These are phyloP conservation scores for Brachyalestes nurse DNA, from an alignment of 2,797 vertebrate genomes.

Conservation along the genomic window DNA sequence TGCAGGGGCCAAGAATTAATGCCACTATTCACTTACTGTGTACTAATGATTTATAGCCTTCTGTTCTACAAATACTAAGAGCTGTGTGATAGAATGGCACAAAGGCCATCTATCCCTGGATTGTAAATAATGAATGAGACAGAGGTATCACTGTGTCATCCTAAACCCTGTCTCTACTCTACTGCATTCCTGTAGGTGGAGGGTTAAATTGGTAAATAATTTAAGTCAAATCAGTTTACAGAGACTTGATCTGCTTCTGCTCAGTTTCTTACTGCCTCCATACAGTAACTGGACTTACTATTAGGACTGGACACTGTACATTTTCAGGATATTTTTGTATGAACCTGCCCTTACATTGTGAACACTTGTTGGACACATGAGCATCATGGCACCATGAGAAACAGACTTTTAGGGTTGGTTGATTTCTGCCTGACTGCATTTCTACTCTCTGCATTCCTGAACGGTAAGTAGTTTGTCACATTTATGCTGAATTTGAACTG, in stretches of 20 bases:
- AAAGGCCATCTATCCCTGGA: slow-evolving; percentile 23
- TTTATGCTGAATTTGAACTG: not conserved
- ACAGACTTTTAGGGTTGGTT: slow-evolving; percentile 71
- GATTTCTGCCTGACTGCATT: slow-evolving; percentile 65
- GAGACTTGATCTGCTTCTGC: slow-evolving; percentile 49
- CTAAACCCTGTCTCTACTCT: slow-evolving; percentile 64
- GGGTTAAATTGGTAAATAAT: slow-evolving; percentile 73
- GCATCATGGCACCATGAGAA: slow-evolving; percentile 83
- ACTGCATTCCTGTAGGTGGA: slow-evolving; percentile 50
- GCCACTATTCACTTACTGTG: not conserved
- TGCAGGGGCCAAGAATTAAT: slow-evolving; percentile 1
- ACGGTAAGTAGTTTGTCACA: slow-evolving; percentile 69
- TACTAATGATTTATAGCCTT: not conserved
- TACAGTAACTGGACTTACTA: slow-evolving; percentile 44
- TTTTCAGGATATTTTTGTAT: slow-evolving; percentile 7
- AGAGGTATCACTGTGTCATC: slow-evolving; percentile 70
- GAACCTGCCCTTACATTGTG: slow-evolving; percentile 23
- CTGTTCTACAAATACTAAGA: slow-evolving; percentile 5
- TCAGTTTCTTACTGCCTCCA: slow-evolving; percentile 24
- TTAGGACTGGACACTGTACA: slow-evolving; percentile 35
- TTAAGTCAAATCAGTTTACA: slow-evolving; percentile 80
- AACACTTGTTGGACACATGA: slow-evolving; percentile 62
- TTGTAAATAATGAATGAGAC: slow-evolving; percentile 78
- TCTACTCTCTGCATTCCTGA: slow-evolving; percentile 52
- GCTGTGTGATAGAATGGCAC: slow-evolving; percentile 45